phyloP scores from a whole-genome alignment of 2,113 vertebrate species.

The Corythaixoides concolor region DNA sequence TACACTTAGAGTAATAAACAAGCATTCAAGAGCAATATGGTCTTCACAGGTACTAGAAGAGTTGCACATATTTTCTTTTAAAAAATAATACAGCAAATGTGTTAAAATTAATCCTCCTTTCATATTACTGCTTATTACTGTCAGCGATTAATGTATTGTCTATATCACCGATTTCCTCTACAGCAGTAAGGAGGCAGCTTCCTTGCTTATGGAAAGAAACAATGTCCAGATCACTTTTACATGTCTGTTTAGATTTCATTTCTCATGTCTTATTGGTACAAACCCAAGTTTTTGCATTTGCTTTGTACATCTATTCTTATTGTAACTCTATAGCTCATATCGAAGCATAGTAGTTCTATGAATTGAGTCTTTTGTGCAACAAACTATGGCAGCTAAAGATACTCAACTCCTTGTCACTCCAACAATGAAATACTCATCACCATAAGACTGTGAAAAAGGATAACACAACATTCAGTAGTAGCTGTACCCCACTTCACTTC shows the following conservation, averaged over 20 bases:
- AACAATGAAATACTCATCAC: neutral
- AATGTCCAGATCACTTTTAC: neutral
- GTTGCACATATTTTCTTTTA: slow-evolving; percentile 74
- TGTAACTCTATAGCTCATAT: neutral
- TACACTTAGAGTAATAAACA: slow-evolving; percentile 48
- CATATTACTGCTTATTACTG: slow-evolving; percentile 64
- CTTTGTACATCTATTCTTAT: neutral
- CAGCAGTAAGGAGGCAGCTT: neutral
- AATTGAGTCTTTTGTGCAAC: neutral
- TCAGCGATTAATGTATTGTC: slow-evolving; percentile 63
- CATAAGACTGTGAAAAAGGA: neutral
- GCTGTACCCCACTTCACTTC: neutral
- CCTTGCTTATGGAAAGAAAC: neutral
- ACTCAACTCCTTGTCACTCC: neutral
- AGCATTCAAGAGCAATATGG: slow-evolving; percentile 72
- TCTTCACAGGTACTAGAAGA: slow-evolving; percentile 76
- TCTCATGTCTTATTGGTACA: neutral
- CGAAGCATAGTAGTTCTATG: neutral
- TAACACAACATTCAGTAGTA: neutral
- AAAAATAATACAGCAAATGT: slow-evolving; percentile 71
- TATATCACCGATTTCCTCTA: slow-evolving; percentile 42
- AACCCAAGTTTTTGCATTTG: neutral
- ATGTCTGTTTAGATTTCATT: neutral
- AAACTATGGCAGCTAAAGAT: neutral
- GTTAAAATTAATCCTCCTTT: slow-evolving; percentile 53